Conservation (phyloP, 1,140 invertebrate genomes). For the Trichoplusia ni region DNA sequence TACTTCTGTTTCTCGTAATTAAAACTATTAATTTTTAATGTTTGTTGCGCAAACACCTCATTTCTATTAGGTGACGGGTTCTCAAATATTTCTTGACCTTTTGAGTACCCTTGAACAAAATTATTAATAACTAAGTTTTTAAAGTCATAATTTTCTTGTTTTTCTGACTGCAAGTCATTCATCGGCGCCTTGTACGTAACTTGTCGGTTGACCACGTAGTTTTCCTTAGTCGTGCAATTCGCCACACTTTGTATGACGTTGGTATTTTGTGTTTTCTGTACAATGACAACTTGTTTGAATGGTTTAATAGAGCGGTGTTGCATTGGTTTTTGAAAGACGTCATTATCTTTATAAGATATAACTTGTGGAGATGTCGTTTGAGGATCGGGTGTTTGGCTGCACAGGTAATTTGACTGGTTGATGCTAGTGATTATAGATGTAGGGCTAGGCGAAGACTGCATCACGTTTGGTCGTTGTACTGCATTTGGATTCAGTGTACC, state of each 20-base stretch:
- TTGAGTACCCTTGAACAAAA: slow-evolving; percentile 44
- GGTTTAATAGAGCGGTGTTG: slow-evolving; percentile 42
- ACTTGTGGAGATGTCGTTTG: slow-evolving; percentile 31
- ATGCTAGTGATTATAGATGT: slow-evolving; percentile 74
- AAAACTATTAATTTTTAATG: slow-evolving; percentile 39
- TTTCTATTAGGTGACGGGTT: slow-evolving; percentile 38
- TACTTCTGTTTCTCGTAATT: slow-evolving; percentile 45
- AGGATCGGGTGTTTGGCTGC: slow-evolving; percentile 56
- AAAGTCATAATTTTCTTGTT: slow-evolving; percentile 57
- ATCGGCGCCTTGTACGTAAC: slow-evolving; percentile 39
- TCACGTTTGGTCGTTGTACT: slow-evolving; percentile 61
- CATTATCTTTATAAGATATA: slow-evolving; percentile 39
- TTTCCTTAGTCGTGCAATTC: slow-evolving; percentile 31
- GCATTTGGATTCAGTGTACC: slow-evolving; percentile 57
- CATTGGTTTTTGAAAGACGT: slow-evolving; percentile 50
- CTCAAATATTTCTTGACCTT: slow-evolving; percentile 37
- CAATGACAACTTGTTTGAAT: slow-evolving; percentile 64
- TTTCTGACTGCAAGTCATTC: slow-evolving; percentile 24
- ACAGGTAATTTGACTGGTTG: slow-evolving; percentile 76
- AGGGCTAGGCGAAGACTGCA: slow-evolving; percentile 74
- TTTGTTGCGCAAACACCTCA: slow-evolving; percentile 37
- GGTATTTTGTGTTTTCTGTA: slow-evolving; percentile 50
- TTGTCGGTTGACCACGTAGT: slow-evolving; percentile 46
- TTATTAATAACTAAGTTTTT: slow-evolving; percentile 59
- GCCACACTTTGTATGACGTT: neutral